A percentile compares a stretch with the other conserved stretches of the same genome.
phyloP scores from a whole-genome alignment of 2,888 invertebrate species.

The Nemotelus pantherinus region DNA sequence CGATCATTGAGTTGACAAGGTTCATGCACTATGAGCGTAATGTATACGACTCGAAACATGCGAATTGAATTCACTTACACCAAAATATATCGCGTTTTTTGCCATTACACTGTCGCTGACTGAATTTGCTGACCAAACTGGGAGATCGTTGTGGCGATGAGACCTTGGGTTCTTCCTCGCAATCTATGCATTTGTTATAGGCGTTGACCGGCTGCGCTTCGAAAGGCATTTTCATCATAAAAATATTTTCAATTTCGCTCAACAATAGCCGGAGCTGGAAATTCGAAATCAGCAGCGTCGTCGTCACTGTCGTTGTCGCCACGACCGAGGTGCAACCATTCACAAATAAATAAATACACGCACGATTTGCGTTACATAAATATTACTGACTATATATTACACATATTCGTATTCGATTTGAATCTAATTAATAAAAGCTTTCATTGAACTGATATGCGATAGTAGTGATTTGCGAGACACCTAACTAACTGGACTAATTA shows the following conservation, averaged over 20 bases:
- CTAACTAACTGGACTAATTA: too few relatives aligned
- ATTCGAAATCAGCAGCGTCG: too few relatives aligned
- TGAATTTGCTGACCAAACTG: slow-evolving; percentile 28
- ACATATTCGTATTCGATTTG: too few relatives aligned
- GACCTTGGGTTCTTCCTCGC: slow-evolving; percentile 33
- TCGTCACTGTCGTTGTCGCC: too few relatives aligned
- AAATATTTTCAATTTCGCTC: not conserved
- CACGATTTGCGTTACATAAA: too few relatives aligned
- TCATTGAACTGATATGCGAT: too few relatives aligned
- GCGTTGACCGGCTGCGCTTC: slow-evolving; percentile 29
- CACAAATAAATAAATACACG: too few relatives aligned
- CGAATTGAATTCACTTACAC: slow-evolving; percentile 49
- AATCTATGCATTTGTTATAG: slow-evolving; percentile 31
- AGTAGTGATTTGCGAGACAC: too few relatives aligned
- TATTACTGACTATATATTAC: too few relatives aligned
- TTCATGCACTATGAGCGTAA: not conserved
- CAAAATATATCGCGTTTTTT: slow-evolving; percentile 49
- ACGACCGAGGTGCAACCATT: too few relatives aligned
- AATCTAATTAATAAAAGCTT: too few relatives aligned
- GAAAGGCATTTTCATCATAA: slow-evolving; percentile 36
- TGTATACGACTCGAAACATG: not conserved
- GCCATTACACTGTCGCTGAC: slow-evolving; percentile 39
- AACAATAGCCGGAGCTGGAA: not conserved
- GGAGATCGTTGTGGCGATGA: slow-evolving; percentile 24
- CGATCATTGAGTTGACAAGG: too few relatives aligned